Evolutionary conservation across 2,797 vertebrate species (phyloP).

Genomic region (Semotilus atromaculatus): DNA sequence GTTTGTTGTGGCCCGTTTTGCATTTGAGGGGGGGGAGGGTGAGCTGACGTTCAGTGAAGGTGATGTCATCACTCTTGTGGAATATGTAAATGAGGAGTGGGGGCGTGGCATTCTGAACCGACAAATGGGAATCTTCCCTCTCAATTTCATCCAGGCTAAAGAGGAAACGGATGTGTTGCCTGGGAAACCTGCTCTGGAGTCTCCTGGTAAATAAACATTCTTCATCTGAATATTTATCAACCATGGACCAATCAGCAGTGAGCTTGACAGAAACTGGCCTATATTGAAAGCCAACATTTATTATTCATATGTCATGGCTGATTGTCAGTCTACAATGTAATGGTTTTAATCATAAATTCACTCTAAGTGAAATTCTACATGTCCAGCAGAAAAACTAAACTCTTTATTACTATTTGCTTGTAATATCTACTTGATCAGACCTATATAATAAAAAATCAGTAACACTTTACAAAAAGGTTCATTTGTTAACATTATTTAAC

Average conservation of each 20-base stretch:
- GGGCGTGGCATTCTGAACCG: conserved; percentile 87
- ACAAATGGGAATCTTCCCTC: conserved; percentile 84
- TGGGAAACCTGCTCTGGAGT: conserved; percentile 13
- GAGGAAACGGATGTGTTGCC: conserved; percentile 74
- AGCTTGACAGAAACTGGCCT: neutral
- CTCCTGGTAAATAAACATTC: conserved; percentile 9
- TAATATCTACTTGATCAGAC: neutral
- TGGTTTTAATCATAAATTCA: neutral
- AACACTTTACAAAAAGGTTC: no score
- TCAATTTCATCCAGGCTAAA: conserved; percentile 84
- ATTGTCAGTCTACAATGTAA: neutral
- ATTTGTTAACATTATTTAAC: no score
- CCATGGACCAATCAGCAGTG: neutral
- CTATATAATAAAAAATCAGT: neutral
- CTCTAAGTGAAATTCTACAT: neutral
- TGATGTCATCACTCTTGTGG: conserved; percentile 84
- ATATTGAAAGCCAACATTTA: neutral
- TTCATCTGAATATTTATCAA: neutral
- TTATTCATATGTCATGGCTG: neutral
- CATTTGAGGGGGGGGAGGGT: conserved; percentile 88
- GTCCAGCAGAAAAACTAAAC: no score
- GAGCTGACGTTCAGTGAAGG: conserved; percentile 92
- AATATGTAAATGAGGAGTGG: conserved; percentile 89
- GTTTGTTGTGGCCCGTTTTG: conserved; percentile 82
- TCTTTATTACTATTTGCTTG: neutral